A percentile compares a stretch with the other conserved stretches of the same genome.
phyloP scores from a whole-genome alignment of 2,797 vertebrate species.

The Percopsis omiscomaycus region DNA sequence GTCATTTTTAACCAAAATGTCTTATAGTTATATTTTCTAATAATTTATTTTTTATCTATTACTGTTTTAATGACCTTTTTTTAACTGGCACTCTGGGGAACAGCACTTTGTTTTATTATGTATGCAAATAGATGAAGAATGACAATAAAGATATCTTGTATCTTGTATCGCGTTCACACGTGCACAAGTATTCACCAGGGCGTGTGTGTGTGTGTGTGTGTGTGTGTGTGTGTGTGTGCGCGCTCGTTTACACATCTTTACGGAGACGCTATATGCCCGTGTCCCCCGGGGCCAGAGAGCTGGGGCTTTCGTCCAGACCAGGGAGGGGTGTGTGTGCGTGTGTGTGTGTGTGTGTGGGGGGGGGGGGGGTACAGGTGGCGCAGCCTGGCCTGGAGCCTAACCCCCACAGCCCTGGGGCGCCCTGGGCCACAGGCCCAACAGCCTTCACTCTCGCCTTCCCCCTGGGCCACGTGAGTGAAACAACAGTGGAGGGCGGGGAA shows the following conservation, averaged over 20 bases:
- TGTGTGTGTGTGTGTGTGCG: constrained; percentile 21
- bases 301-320: constrained; percentile 11
- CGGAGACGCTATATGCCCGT: constrained; percentile 9
- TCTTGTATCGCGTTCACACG: constrained; percentile 11
- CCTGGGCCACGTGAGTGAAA: constrained; percentile 3
- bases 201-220: neutral
- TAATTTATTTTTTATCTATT: too few relatives aligned
- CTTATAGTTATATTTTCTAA: too few relatives aligned
- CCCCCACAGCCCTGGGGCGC: constrained; percentile 22
- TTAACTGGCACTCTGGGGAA: too few relatives aligned
- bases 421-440: constrained; percentile 26
- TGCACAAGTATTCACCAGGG: constrained; percentile 19
- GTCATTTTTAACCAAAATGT: too few relatives aligned
- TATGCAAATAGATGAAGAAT: too few relatives aligned
- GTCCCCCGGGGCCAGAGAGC: constrained; percentile 15
- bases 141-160: too few relatives aligned
- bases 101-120: too few relatives aligned
- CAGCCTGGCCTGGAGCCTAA: constrained; percentile 18
- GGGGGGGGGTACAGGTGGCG: neutral
- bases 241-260: constrained; percentile 26
- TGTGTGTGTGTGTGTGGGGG: neutral
- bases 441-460: constrained; percentile 38
- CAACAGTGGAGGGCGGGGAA: constrained; percentile 14
- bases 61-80: too few relatives aligned
- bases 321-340: neutral